These are phyloP conservation scores for Rhopilema esculentum DNA, from an alignment of 30 jellyfish, hydroid and myxozoan genomes.

Conservation along the genomic window DNA sequence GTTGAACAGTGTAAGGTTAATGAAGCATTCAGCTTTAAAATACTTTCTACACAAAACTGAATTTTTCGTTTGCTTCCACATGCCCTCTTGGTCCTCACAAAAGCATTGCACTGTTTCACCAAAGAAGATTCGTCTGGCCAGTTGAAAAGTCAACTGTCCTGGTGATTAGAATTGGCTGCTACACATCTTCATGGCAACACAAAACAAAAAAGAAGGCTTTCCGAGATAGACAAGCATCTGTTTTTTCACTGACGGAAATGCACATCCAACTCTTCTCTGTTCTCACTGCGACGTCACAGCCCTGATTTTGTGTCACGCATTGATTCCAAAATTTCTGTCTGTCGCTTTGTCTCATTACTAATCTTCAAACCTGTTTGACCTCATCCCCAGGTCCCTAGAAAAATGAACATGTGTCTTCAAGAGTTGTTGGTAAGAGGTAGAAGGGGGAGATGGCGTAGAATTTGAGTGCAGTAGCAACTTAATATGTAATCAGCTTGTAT, in stretches of 20 bases:
- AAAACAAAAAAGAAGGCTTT: slow-evolving; percentile 5
- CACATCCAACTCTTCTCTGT: too few species aligned
- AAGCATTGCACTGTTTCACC: slow-evolving; percentile 36
- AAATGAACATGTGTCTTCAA: too few species aligned
- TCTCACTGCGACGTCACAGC: too few species aligned
- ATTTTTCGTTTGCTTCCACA: slow-evolving; percentile 50
- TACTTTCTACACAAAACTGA: slow-evolving; percentile 56
- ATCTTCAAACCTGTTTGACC: too few species aligned
- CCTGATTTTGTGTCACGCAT: too few species aligned
- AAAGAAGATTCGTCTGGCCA: slow-evolving; percentile 50
- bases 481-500: too few species aligned
- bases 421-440: too few species aligned
- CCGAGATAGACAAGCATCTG: slow-evolving; percentile 32
- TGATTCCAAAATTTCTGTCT: too few species aligned
- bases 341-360: too few species aligned
- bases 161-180: slow-evolving; percentile 33
- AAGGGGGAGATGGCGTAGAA: too few species aligned
- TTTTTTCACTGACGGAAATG: slow-evolving; percentile 23
- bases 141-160: slow-evolving; percentile 44
- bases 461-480: too few species aligned
- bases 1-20: slow-evolving; percentile 23
- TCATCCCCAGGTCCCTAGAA: too few species aligned
- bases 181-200: slow-evolving; percentile 49
- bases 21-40: slow-evolving; percentile 20
- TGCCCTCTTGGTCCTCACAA: slow-evolving; percentile 56